Evolutionary conservation across 2,113 vertebrate genomes (phyloP).

Genomic region (Misgurnus mizolepis): DNA sequence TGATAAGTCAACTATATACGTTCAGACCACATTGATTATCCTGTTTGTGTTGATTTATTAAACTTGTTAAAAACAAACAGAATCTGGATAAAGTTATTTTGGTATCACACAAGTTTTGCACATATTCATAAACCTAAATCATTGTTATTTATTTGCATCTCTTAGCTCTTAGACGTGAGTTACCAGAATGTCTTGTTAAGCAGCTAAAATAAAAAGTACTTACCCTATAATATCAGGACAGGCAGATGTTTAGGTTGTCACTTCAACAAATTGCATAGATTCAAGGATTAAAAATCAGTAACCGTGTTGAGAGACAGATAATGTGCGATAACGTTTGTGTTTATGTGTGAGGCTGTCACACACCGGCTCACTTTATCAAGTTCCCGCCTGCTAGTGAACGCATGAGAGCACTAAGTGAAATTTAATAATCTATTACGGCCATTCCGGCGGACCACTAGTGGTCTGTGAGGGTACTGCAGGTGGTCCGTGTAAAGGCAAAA

Average conservation of each 20-base stretch:
- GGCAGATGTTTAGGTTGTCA: background rate
- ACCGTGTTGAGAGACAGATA: background rate
- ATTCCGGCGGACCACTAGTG: too few relatives aligned
- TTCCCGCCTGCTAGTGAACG: constrained; percentile 6
- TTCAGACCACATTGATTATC: too few relatives aligned
- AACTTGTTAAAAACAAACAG: too few relatives aligned
- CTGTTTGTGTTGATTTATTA: too few relatives aligned
- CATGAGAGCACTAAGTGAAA: background rate
- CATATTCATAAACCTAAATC: background rate
- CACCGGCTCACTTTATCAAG: background rate
- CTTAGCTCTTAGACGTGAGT: background rate
- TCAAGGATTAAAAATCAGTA: background rate
- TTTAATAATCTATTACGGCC: too few relatives aligned
- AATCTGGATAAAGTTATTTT: too few relatives aligned
- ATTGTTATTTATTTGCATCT: too few relatives aligned
- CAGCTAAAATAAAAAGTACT: background rate
- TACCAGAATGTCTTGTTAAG: background rate
- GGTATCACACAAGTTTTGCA: too few relatives aligned
- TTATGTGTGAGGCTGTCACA: background rate
- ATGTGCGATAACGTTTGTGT: background rate
- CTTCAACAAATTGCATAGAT: background rate
- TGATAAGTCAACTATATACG: too few relatives aligned
- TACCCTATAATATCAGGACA: background rate
- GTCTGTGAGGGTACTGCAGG: too few relatives aligned
- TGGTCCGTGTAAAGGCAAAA: too few relatives aligned